A percentile compares a stretch with the other conserved stretches of the same genome.
phyloP scores from a whole-genome alignment of 2,113 vertebrate species.

The Callipepla squamata region DNA sequence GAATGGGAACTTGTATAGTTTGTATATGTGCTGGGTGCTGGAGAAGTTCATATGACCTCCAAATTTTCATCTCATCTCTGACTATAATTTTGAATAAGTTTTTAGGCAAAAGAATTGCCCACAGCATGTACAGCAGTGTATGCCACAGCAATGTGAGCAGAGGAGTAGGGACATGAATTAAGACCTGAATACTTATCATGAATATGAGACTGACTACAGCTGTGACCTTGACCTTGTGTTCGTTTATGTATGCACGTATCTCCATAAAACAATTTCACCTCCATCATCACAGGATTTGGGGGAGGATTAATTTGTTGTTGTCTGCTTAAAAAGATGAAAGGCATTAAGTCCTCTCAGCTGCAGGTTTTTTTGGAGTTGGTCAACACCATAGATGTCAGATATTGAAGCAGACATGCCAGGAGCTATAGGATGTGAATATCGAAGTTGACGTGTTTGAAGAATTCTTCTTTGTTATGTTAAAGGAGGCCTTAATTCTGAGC shows the following conservation, averaged over 20 bases:
- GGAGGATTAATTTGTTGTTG: neutral
- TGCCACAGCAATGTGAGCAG: neutral
- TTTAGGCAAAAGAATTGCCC: neutral
- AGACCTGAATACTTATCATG: neutral
- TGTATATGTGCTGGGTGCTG: neutral
- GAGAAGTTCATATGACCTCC: neutral
- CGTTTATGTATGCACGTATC: neutral
- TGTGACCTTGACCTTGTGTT: neutral
- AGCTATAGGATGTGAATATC: neutral
- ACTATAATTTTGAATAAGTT: neutral
- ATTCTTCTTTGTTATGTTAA: neutral
- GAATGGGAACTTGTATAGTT: neutral
- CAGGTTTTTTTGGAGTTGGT: neutral
- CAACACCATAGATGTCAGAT: neutral
- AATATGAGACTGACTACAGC: accelerated
- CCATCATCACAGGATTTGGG: neutral
- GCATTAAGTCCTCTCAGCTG: neutral
- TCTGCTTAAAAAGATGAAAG: conserved; percentile 31
- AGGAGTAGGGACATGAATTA: neutral
- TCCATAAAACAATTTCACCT: neutral
- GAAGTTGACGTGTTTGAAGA: neutral
- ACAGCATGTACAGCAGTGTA: neutral
- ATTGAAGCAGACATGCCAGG: neutral
- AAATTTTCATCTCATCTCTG: neutral
- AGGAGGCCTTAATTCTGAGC: neutral